These are phyloP conservation scores for Novumbra hubbsi DNA, from an alignment of 2,797 vertebrate species.

Conservation along the genomic window DNA sequence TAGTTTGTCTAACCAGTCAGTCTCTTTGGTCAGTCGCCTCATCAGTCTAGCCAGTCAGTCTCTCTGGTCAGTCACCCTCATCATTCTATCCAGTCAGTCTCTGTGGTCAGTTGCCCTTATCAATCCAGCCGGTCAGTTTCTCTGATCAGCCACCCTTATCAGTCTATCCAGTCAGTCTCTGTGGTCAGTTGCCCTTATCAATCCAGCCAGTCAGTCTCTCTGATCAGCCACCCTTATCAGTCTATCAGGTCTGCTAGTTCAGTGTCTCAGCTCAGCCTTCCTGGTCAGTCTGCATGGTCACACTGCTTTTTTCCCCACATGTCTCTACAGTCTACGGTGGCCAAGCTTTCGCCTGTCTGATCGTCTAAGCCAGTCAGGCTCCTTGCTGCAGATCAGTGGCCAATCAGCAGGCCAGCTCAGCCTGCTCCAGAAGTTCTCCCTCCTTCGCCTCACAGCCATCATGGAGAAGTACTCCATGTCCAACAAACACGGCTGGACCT, in stretches of 20 bases:
- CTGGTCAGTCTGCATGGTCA: conserved; percentile 1
- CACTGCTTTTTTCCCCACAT: not conserved
- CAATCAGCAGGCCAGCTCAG: conserved; percentile 93
- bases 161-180: not conserved
- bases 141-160: not conserved
- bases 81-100: not conserved
- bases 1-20: not conserved
- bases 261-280: not conserved
- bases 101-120: no score
- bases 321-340: conserved; percentile 83
- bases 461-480: conserved; percentile 98
- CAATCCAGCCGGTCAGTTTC: no score
- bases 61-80: not conserved
- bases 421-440: conserved; percentile 92
- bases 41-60: not conserved
- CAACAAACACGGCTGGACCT: conserved; percentile 97
- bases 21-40: not conserved
- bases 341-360: conserved; percentile 91
- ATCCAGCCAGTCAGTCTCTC: not conserved
- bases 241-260: not conserved
- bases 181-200: not conserved
- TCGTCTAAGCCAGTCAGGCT: conserved; percentile 77
- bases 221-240: not conserved
- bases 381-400: conserved; percentile 86
- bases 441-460: conserved; percentile 94